A percentile compares a stretch with the other conserved stretches of the same genome.
Conservation (phyloP, 2,888 invertebrate species). For the Pandemis heparana region DNA sequence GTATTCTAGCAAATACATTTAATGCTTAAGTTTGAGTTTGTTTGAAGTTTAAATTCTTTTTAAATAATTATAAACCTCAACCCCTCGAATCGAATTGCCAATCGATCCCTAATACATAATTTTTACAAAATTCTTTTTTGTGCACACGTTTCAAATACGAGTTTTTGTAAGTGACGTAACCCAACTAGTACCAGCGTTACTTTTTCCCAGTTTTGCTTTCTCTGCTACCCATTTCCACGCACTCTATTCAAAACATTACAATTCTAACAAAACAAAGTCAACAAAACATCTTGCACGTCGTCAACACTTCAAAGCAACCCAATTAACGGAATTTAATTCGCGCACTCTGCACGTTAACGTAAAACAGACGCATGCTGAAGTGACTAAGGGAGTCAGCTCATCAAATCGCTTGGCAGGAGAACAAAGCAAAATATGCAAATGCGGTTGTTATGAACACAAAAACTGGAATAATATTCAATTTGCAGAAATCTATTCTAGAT, state of each 20-base stretch:
- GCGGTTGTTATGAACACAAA: too few species aligned
- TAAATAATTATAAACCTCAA: too few species aligned
- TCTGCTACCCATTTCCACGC: background rate
- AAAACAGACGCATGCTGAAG: slow-evolving; percentile 38
- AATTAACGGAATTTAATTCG: slow-evolving; percentile 42
- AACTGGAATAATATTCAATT: too few species aligned
- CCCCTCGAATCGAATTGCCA: too few species aligned
- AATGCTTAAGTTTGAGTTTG: too few species aligned
- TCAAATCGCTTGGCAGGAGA: background rate
- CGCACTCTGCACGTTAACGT: slow-evolving; percentile 31
- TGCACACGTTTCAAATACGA: too few species aligned
- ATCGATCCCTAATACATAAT: too few species aligned
- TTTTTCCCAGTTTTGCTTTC: background rate
- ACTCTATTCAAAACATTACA: background rate
- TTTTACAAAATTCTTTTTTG: too few species aligned
- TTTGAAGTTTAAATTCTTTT: too few species aligned
- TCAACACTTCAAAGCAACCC: slow-evolving; percentile 40
- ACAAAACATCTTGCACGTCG: slow-evolving; percentile 30
- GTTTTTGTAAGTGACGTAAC: background rate
- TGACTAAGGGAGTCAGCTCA: slow-evolving; percentile 6
- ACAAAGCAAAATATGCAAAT: too few species aligned
- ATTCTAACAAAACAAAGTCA: slow-evolving; percentile 5
- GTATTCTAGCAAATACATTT: too few species aligned
- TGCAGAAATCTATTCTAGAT: too few species aligned
- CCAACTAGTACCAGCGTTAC: background rate